phyloP scores from a whole-genome alignment of 2,888 invertebrate genomes.

The Archips crataeganus region DNA sequence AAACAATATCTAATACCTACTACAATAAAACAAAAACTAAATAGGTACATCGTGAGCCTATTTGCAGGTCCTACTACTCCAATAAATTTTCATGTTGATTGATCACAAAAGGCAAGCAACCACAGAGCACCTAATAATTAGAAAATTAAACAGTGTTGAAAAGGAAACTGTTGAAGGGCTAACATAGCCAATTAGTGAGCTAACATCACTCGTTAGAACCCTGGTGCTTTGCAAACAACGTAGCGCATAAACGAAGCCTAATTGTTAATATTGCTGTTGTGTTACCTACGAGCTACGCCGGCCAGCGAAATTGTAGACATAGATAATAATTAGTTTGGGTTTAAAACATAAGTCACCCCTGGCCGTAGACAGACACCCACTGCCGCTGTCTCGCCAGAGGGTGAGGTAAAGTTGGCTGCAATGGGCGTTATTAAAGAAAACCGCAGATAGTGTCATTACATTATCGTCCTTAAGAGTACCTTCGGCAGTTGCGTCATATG shows the following conservation, averaged over 20 bases:
- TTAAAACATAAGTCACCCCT: too few species aligned
- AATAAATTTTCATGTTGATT: too few species aligned
- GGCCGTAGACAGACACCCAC: too few species aligned
- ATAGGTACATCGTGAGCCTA: not conserved
- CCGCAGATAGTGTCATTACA: not conserved
- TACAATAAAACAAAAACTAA: not conserved
- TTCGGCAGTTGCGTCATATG: not conserved
- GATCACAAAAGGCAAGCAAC: too few species aligned
- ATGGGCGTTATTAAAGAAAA: not conserved
- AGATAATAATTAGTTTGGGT: too few species aligned
- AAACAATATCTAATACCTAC: not conserved
- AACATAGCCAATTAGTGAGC: constrained; percentile 23
- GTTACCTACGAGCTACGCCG: too few species aligned
- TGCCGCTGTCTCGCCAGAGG: too few species aligned
- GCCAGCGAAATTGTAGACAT: too few species aligned
- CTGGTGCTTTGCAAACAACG: not conserved
- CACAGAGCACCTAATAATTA: not conserved
- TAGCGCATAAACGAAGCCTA: not conserved
- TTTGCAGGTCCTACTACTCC: too few species aligned
- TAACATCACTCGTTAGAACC: constrained; percentile 24
- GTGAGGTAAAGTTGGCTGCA: too few species aligned
- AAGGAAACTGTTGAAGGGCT: constrained; percentile 23
- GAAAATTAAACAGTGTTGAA: constrained; percentile 30
- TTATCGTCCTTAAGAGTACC: not conserved
- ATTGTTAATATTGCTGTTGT: constrained; percentile 14